A percentile compares a stretch with the other conserved stretches of the same genome.
Evolutionary conservation across 92 coral and sea anemone genomes (phyloP).

Genomic region (Palythoa grandiflora): DNA sequence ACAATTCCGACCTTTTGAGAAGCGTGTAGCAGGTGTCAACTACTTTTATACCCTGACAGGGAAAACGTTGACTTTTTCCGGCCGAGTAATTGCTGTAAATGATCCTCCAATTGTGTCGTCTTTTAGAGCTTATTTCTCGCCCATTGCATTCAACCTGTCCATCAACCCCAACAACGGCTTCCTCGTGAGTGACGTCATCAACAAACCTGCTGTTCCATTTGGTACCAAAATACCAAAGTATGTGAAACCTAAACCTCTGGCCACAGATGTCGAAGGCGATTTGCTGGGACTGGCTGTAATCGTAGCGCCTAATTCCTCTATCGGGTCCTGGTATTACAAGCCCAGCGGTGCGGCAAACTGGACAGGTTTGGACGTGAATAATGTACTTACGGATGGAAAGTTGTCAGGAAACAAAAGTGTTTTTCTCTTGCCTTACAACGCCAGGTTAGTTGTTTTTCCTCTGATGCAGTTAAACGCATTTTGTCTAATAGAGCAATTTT

Average conservation of each 20-base stretch:
- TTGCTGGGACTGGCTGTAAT: slow-evolving; percentile 65
- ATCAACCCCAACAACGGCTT: slow-evolving; percentile 62
- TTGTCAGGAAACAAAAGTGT: slow-evolving; percentile 21
- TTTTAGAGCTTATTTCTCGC: slow-evolving; percentile 47
- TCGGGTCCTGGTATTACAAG: slow-evolving; percentile 73
- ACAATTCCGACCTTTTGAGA: background rate
- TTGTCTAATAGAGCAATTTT: too few species aligned
- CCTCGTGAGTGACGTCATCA: slow-evolving; percentile 60
- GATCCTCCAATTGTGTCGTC: slow-evolving; percentile 62
- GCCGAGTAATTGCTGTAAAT: slow-evolving; percentile 61
- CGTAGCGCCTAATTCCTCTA: slow-evolving; percentile 60
- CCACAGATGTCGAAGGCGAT: slow-evolving; percentile 66
- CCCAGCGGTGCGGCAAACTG: slow-evolving; percentile 23
- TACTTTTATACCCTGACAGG: background rate
- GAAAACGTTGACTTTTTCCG: slow-evolving; percentile 2
- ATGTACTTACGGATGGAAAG: slow-evolving; percentile 38
- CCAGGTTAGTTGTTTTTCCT: slow-evolving; percentile 52
- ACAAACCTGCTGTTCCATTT: slow-evolving; percentile 55
- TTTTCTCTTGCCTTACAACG: slow-evolving; percentile 47
- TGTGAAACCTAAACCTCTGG: slow-evolving; percentile 45
- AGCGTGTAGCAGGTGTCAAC: background rate
- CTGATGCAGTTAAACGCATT: too few species aligned
- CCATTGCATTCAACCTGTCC: slow-evolving; percentile 74
- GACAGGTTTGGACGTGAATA: slow-evolving; percentile 48
- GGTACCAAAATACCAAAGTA: slow-evolving; percentile 41